Evolutionary conservation across 2,797 vertebrate genomes (phyloP).

Genomic region (Sebastolobus alascanus): DNA sequence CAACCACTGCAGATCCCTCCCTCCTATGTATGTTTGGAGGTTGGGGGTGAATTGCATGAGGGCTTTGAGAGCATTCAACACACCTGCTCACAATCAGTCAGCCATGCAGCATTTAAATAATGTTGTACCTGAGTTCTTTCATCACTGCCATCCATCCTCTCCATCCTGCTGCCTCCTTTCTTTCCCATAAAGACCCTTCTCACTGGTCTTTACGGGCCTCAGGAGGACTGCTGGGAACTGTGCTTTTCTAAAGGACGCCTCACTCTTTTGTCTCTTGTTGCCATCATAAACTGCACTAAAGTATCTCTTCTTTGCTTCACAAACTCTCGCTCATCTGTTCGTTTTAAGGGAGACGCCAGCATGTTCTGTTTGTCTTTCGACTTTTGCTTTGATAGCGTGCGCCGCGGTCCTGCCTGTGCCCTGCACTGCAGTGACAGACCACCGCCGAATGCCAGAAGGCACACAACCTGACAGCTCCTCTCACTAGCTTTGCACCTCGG

Average conservation of each 20-base stretch:
- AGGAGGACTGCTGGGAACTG: background rate
- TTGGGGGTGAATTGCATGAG: constrained; percentile 8
- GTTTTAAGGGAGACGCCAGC: constrained; percentile 11
- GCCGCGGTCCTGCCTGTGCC: constrained; percentile 1
- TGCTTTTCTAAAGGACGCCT: background rate
- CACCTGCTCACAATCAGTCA: constrained; percentile 38
- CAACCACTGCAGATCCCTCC: background rate
- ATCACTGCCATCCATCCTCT: background rate
- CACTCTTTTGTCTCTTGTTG: background rate
- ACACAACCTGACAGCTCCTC: constrained; percentile 56
- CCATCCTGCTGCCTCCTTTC: constrained; percentile 6
- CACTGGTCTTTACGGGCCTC: background rate
- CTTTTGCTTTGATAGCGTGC: constrained; percentile 10
- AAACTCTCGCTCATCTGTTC: background rate
- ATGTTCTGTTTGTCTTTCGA: constrained; percentile 2
- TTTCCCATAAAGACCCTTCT: background rate
- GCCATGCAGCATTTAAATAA: constrained; percentile 8
- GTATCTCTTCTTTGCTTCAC: background rate
- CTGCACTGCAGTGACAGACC: constrained; percentile 26
- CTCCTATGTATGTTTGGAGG: background rate
- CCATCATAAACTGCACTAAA: background rate
- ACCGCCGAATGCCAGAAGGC: constrained; percentile 45
- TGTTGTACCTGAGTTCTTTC: constrained; percentile 1
- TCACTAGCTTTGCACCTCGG: constrained; percentile 58
- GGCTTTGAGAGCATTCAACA: constrained; percentile 30